Base-by-base conservation (phyloP, 92 coral and sea anemone species). In the Palythoa grandiflora region DNA sequence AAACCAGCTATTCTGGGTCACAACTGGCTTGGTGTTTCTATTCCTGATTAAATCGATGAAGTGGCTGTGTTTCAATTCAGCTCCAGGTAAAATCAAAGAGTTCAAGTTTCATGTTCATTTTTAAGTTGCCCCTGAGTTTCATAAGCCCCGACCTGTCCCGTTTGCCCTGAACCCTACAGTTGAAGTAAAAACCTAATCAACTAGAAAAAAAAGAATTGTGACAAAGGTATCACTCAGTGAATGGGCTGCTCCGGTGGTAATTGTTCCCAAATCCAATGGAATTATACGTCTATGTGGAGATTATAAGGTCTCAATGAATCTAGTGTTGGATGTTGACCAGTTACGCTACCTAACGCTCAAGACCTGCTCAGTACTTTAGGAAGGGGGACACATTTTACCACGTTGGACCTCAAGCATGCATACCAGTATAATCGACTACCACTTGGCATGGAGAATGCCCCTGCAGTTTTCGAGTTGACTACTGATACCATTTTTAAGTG, bases 21-120 rank as follows among this genome's bases (percentile, higher is more conserved):
- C 6, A 66, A 66, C 71, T 66, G 71, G 71, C 37, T n/a, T 1
- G 10, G 36, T 11, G 5, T 8, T 74, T 74, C 52, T 74, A 35
- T 40, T 40, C 53, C 35, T 74, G 8, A 74, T 19, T 38, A 6
- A 74, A 19, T 44, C 6, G 59, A 40, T n/a, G 79, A 74, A 17
- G 8, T 66, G 71, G 5, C 71, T 16, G 71, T 28, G 28, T 28
- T 28, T 36, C n/a, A 66, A 66, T 36, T 19, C 52, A 74, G 79
- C 52, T 19, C 79, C 35, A 54, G 51, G 79, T 38, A 74, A 36
- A 38, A 74, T 36, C 16, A 74, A 36, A 36, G 79, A 74, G 48
- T 74, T 74, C 48, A 35, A 6, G 79, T 52, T 28, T 74, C 51
- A 28, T 5, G 51, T 74, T 36, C 47, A 74, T 21, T 51, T 51